Evolutionary conservation across 2,113 vertebrate species (phyloP).

Genomic region (Struthidea cinerea): DNA sequence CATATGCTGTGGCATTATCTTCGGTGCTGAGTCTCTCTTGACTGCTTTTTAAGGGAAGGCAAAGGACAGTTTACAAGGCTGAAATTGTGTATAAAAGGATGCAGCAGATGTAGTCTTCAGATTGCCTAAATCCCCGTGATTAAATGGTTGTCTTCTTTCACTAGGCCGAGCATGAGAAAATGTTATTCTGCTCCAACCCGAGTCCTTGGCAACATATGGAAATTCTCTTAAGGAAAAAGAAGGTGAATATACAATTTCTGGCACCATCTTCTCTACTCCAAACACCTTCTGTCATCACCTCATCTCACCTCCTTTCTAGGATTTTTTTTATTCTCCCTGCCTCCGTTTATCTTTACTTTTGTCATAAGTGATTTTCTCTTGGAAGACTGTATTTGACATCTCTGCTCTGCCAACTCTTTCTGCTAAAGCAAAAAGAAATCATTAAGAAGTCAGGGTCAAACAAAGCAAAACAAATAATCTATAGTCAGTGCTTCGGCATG

Average conservation of each 20-base stretch:
- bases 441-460: not conserved
- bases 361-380: not conserved
- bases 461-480: not conserved
- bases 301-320: not conserved
- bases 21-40: not conserved
- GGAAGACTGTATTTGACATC: not conserved
- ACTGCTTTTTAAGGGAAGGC: not conserved
- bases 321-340: not conserved
- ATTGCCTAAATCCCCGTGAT: not conserved
- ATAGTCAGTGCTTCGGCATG: not conserved
- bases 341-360: not conserved
- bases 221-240: not conserved
- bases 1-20: not conserved
- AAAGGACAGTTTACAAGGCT: not conserved
- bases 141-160: not conserved
- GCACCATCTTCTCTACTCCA: not conserved
- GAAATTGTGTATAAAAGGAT: not conserved
- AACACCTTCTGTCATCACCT: not conserved
- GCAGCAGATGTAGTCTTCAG: not conserved
- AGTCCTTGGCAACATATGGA: not conserved
- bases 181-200: fast-evolving
- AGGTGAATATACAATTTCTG: not conserved
- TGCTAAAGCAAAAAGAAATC: not conserved
- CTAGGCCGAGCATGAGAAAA: not conserved
- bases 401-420: not conserved